Evolutionary conservation across 53 echinoderm and acorn worm species (phyloP).

Genomic region (Echinarachnius parma): DNA sequence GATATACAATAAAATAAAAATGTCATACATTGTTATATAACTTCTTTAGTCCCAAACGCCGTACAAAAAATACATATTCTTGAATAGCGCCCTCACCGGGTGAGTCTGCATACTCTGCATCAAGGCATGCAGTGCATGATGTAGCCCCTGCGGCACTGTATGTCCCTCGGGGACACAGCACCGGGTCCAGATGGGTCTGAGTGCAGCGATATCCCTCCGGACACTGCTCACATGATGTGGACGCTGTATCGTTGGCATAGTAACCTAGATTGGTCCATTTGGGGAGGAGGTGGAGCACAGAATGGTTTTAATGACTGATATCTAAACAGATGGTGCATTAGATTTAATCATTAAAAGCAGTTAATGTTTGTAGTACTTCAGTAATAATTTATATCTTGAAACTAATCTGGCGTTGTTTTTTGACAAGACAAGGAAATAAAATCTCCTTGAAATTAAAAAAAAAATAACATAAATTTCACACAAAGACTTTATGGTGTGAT

Average conservation of each 20-base stretch:
- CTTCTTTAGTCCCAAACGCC: background rate
- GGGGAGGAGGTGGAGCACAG: background rate
- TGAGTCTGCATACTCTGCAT: slow-evolving; percentile 84
- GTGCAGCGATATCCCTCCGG: slow-evolving; percentile 78
- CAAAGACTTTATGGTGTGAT: too few species aligned
- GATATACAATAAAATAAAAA: too few species aligned
- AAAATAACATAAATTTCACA: too few species aligned
- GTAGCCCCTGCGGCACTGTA: slow-evolving; percentile 80
- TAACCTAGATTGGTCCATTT: slow-evolving; percentile 50
- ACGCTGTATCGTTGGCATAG: slow-evolving; percentile 90
- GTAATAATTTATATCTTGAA: too few species aligned
- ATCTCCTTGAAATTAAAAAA: too few species aligned
- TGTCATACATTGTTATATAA: background rate
- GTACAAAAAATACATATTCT: too few species aligned
- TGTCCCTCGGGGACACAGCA: slow-evolving; percentile 71
- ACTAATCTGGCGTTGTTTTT: too few species aligned
- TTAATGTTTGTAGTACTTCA: too few species aligned
- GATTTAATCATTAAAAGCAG: background rate
- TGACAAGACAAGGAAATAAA: too few species aligned
- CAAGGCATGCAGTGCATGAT: slow-evolving; percentile 69
- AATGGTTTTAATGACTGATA: background rate
- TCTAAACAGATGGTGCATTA: background rate
- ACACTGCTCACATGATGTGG: slow-evolving; percentile 63
- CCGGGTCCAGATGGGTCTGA: slow-evolving; percentile 67
- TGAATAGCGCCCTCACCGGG: slow-evolving; percentile 52